Base-by-base conservation (phyloP, 2,113 vertebrate genomes). In the Orientallactaga bullata region DNA sequence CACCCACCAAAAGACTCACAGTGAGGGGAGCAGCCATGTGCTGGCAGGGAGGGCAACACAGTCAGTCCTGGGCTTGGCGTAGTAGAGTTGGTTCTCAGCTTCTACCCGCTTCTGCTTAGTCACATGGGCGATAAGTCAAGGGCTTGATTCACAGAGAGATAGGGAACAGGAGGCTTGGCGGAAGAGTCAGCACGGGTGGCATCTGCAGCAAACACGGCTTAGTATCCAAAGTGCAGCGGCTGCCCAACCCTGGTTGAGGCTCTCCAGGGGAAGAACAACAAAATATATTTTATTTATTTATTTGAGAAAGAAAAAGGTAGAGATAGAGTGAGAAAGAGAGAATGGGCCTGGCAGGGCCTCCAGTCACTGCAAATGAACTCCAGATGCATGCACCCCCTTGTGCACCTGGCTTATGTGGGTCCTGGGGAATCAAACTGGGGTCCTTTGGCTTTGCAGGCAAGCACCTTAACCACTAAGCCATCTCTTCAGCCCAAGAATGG, bases 91-190 rank as follows among this genome's bases (percentile, higher is more conserved):
- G 68, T 72, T 30, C 78, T 84, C 74, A 90, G 55, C 84, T 84
- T 90, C 17, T 17, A 8, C 65, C 51, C 66, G 72, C 69, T 72
- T 65, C 91, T 35, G 23, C 51, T 47, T 18, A 20, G 65, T 85
- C 72, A 37, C 69, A 0, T 2, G 35, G 77, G 72, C 28, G 88
- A 81, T 65, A 11, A 63, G 85, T 83, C 88, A 93, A 88, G 93
- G 73, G 88, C 80, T 94, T 18, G 20, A 61, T 30, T 85, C 85
- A 60, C 91, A 85, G 24, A 93, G 73, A 47, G 65, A 32, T 24
- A 18, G 68, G 32, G 51, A 24, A n/a, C 1, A 55, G 30, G 66
- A 84, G 81, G 69, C 80, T 30, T 77, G 86, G 85, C 90, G 85
- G 80, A 61, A 74, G 60, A 80, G 15, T 58, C 47, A 28, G 23